These are phyloP conservation scores for Acanthosepion esculentum DNA, from an alignment of 2,888 invertebrate genomes.

Conservation along the genomic window DNA sequence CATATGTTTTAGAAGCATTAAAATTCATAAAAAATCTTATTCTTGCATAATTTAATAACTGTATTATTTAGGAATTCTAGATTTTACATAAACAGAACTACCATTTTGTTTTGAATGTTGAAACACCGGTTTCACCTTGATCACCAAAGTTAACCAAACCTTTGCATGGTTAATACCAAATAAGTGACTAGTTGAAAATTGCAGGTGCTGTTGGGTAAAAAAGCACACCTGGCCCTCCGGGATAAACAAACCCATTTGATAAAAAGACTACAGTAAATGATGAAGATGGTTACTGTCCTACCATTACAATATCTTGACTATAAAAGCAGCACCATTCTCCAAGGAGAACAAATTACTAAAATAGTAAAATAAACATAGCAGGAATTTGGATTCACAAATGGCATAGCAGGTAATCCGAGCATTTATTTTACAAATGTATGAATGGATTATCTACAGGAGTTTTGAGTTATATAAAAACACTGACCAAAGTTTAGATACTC, in stretches of 20 bases:
- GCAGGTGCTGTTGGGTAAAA: not conserved
- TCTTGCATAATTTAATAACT: not conserved
- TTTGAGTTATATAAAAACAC: not conserved
- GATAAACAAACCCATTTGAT: not conserved
- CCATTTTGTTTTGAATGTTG: not conserved
- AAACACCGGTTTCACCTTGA: not conserved
- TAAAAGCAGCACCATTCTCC: not conserved
- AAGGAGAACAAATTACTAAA: not conserved
- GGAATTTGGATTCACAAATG: no score
- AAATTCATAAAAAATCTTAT: not conserved
- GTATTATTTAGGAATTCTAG: not conserved
- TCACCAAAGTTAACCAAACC: not conserved
- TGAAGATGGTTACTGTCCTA: not conserved
- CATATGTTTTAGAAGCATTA: not conserved
- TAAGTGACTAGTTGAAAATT: not conserved
- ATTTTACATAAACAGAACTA: not conserved
- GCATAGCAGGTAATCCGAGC: not conserved
- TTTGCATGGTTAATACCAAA: not conserved
- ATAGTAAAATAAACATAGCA: not conserved
- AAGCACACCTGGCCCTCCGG: not conserved
- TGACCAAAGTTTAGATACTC: not conserved
- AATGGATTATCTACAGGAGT: not conserved
- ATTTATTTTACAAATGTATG: not conserved
- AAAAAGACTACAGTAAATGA: not conserved
- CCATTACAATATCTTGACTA: not conserved